Conservation (phyloP, 1,140 invertebrate species). For the Pseudomyrmex concolor region DNA sequence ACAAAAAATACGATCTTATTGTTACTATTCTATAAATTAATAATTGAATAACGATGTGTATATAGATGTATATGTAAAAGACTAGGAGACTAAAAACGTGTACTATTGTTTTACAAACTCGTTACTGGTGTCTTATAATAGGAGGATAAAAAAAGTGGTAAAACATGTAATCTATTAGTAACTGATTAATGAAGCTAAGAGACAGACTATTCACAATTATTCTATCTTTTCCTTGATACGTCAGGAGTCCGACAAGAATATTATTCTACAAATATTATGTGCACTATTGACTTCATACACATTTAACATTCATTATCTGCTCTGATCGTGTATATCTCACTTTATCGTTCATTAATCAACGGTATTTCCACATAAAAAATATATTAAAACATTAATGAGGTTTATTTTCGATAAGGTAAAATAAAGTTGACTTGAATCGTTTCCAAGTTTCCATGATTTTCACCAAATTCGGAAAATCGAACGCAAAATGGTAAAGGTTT, state of each 20-base stretch:
- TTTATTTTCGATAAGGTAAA: too few relatives aligned
- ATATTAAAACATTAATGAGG: too few relatives aligned
- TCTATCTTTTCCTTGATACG: background rate
- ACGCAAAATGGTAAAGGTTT: background rate
- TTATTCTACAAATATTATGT: background rate
- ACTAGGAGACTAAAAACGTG: background rate
- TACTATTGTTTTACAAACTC: background rate
- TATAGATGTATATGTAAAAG: too few relatives aligned
- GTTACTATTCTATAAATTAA: too few relatives aligned
- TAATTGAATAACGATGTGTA: too few relatives aligned
- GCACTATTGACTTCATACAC: background rate
- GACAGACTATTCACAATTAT: background rate
- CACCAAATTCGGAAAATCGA: background rate
- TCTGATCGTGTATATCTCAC: background rate
- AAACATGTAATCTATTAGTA: slow-evolving; percentile 2
- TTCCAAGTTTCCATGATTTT: too few relatives aligned
- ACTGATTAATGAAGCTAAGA: background rate
- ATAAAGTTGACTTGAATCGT: too few relatives aligned
- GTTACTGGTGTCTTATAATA: background rate
- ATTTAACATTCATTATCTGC: background rate
- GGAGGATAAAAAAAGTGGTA: background rate
- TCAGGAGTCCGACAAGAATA: background rate
- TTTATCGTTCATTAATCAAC: too few relatives aligned
- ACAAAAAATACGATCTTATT: too few relatives aligned
- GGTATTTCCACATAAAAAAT: too few relatives aligned